phyloP scores from a whole-genome alignment of 2,888 invertebrate genomes.

The Clunio marinus region DNA sequence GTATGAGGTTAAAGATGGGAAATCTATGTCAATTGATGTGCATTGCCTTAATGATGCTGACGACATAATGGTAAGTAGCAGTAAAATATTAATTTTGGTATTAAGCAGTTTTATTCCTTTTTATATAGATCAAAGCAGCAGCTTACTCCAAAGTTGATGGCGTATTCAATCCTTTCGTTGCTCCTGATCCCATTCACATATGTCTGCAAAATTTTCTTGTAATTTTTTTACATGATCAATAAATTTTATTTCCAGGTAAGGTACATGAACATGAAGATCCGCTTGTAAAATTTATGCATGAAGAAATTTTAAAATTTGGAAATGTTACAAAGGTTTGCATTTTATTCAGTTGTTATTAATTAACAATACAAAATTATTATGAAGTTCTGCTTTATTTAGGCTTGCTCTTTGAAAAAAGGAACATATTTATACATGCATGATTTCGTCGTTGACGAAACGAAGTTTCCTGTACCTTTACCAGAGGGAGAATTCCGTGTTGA shows the following conservation, averaged over 20 bases:
- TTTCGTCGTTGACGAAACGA: neutral
- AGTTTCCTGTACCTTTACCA: constrained; percentile 26
- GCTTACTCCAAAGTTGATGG: constrained; percentile 25
- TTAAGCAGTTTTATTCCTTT: neutral
- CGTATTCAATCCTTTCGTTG: constrained; percentile 1
- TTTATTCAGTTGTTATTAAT: neutral
- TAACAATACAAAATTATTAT: neutral
- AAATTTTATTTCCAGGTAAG: too few relatives aligned
- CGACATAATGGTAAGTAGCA: neutral
- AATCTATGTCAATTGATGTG: neutral
- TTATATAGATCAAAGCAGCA: constrained; percentile 13
- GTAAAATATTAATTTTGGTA: neutral
- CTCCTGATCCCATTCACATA: constrained; percentile 16
- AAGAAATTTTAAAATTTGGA: constrained; percentile 21
- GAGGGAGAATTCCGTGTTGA: constrained; percentile 28
- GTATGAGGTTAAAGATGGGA: neutral
- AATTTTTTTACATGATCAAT: too few relatives aligned
- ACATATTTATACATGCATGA: neutral
- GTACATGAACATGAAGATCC: constrained; percentile 31
- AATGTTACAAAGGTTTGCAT: constrained; percentile 19
- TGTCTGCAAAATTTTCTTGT: too few relatives aligned
- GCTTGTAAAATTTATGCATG: constrained; percentile 20
- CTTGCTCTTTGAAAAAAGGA: neutral
- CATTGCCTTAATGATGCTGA: neutral
- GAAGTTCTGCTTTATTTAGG: neutral